A percentile compares a stretch with the other conserved stretches of the same genome.
Conservation (phyloP, 2,113 vertebrate species). For the Macquaria ambigua region DNA sequence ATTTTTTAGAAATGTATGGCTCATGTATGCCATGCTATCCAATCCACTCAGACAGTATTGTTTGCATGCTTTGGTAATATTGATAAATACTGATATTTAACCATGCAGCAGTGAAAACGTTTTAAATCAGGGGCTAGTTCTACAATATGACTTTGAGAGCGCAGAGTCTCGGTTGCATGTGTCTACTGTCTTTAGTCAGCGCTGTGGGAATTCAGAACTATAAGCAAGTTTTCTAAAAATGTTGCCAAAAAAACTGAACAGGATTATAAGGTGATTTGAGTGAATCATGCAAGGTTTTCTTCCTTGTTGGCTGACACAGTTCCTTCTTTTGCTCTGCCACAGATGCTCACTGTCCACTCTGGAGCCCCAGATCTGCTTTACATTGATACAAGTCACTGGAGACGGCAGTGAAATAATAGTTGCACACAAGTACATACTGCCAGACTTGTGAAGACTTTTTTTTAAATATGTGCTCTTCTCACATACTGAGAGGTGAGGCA, state of each 20-base stretch:
- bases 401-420: background rate
- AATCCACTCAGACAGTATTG: background rate
- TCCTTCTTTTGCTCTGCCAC: background rate
- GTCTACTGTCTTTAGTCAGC: background rate
- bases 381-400: background rate
- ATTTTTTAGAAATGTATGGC: background rate
- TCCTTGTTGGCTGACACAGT: background rate
- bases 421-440: background rate
- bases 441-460: background rate
- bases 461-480: background rate
- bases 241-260: background rate
- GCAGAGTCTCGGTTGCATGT: background rate
- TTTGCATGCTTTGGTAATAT: background rate
- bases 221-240: too few relatives aligned
- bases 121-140: background rate
- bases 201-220: background rate
- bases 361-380: background rate
- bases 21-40: background rate
- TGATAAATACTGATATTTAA: background rate
- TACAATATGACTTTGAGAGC: background rate
- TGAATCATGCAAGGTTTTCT: background rate
- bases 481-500: background rate
- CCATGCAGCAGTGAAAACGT: background rate
- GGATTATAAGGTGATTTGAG: background rate
- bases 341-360: background rate